Evolutionary conservation across 2,888 invertebrate species (phyloP), one percentile per base, ranked within the genome.

Genomic region (Gasteruption jaculator): DNA sequence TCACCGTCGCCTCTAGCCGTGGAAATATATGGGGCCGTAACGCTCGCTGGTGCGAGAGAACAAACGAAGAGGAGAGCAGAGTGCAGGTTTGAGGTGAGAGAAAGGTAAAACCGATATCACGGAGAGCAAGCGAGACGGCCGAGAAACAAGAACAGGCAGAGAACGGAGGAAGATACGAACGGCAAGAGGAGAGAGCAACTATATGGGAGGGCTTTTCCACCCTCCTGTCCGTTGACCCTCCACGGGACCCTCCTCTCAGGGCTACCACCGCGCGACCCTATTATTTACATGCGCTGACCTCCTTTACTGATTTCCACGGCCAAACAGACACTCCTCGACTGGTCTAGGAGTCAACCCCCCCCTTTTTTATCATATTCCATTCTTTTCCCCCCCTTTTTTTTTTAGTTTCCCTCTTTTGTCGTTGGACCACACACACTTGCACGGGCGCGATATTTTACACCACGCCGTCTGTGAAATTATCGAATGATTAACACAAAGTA

Each of bases 251-350:
- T 52, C 48, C 37, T 43, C 49, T 47, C 48, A 43, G 49, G n/a
- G 47, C 46, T 52, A 48, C 50, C 59, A n/a, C n/a, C 56, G 57
- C 50, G 52, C 57, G 56, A 61, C 54, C 59, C 53, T 53, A 52
- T 56, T 63, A 63, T 63, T 63, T 63, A 60, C 61, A 59, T 61
- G 57, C 53, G 57, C 54, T 58, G 60, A 58, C 58, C 60, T 58
- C 56, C 54, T 60, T 60, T 51, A 49, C 49, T 50, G 54, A 56
- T 57, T 58, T 56, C 50, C 52, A 49, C 45, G 50, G 48, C 47
- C 55, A 50, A 58, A 54, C 51, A 51, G 39, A 52, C 51, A 46
- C 50, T 46, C 51, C 49, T 50, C 46, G 45, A n/a, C n/a, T n/a
- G n/a, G n/a, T n/a, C n/a, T n/a, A n/a, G n/a, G 21, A 12, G 12